Percentiles rank a stretch among this genome's conserved stretches.
Evolutionary conservation across 2,797 vertebrate species (phyloP).

Genomic region (Diglossa cyanea): DNA sequence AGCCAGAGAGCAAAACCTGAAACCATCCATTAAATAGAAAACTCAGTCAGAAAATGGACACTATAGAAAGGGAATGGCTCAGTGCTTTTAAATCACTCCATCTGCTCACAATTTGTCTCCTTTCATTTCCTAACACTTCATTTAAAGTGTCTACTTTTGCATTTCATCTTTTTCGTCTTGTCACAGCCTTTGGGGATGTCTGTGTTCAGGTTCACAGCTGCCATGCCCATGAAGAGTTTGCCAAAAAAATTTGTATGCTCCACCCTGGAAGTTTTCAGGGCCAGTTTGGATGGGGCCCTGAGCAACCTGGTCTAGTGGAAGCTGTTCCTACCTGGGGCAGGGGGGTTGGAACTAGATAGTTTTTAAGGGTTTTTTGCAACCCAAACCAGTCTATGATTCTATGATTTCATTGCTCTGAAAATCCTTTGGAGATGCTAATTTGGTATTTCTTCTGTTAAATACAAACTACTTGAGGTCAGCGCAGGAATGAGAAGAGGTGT

Average conservation of each 20-base stretch:
- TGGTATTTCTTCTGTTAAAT: not conserved
- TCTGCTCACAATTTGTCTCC: not conserved
- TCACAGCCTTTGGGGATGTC: not conserved
- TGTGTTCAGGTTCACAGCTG: not conserved
- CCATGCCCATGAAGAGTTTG: not conserved
- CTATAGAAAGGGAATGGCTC: not conserved
- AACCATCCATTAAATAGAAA: slow-evolving; percentile 16
- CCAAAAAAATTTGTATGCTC: not conserved
- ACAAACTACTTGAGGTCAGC: not conserved
- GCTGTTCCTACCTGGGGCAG: not conserved
- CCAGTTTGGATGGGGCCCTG: not conserved
- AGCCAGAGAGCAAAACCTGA: slow-evolving; percentile 3
- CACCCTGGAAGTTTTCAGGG: not conserved
- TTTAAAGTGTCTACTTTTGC: not conserved
- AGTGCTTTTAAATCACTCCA: not conserved
- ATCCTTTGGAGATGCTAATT: not conserved
- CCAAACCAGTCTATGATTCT: not conserved
- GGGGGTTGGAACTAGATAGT: fast-evolving
- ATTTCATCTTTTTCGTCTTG: not conserved
- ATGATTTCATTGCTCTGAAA: not conserved
- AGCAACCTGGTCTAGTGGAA: not conserved
- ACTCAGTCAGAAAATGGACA: not conserved
- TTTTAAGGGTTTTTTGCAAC: not conserved
- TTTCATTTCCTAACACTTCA: not conserved
- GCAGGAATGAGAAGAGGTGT: not conserved